These are phyloP conservation scores for Bradypodion ventrale DNA, from an alignment of 2,797 vertebrate genomes.

Conservation along the genomic window DNA sequence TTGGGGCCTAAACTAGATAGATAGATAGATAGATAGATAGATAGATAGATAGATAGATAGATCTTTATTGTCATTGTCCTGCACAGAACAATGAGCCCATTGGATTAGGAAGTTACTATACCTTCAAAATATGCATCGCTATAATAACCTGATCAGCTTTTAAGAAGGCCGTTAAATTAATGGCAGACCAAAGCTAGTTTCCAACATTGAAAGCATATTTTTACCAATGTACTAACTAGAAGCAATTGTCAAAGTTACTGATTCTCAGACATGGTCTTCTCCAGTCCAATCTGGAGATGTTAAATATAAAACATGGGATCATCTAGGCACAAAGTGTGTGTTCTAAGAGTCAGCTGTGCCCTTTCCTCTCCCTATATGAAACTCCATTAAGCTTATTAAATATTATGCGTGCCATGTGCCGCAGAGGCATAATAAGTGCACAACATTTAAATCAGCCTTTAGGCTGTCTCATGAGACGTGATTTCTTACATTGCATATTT, in stretches of 20 bases:
- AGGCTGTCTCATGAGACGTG: not conserved
- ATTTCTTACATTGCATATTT: not conserved
- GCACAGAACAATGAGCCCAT: no score
- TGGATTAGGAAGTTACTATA: no score
- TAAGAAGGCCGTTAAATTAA: no score
- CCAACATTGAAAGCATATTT: no score
- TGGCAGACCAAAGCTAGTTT: no score
- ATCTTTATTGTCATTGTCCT: no score
- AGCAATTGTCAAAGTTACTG: not conserved
- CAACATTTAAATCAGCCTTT: not conserved
- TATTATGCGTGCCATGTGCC: not conserved
- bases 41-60: no score
- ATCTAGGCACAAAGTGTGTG: not conserved
- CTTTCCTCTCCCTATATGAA: not conserved
- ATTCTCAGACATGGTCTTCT: not conserved
- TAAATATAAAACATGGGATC: not conserved
- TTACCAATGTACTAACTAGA: no score
- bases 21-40: no score
- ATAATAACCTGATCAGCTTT: no score
- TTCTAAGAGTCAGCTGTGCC: not conserved
- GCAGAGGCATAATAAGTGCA: not conserved
- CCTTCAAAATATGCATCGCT: no score
- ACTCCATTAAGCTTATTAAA: not conserved
- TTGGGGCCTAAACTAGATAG: no score
- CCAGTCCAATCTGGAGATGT: not conserved